These are phyloP conservation scores for Dunckerocampus dactyliophorus DNA, from an alignment of 2,113 vertebrate species.

Conservation along the genomic window DNA sequence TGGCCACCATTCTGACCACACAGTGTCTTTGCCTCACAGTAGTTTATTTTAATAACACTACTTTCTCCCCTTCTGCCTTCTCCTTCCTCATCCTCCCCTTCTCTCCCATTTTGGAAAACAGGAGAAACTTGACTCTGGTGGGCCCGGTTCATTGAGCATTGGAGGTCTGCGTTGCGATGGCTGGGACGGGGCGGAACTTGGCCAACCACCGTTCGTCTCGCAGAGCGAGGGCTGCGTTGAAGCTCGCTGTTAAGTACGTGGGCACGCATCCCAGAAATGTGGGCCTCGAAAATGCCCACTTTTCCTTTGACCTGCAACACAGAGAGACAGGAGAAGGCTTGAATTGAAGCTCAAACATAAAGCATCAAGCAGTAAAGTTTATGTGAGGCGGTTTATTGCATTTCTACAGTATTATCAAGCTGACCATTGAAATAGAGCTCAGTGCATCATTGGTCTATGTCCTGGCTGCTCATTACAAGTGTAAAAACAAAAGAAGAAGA, in stretches of 20 bases:
- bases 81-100: conserved; percentile 36
- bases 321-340: background rate
- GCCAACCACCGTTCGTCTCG: conserved; percentile 54
- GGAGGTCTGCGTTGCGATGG: conserved; percentile 21
- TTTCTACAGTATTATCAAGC: too few species aligned
- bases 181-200: conserved; percentile 35
- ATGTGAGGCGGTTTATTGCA: too few species aligned
- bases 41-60: conserved; percentile 18
- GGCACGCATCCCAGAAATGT: conserved; percentile 77
- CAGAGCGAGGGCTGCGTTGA: conserved; percentile 76
- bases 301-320: conserved; percentile 73
- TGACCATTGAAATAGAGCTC: too few species aligned
- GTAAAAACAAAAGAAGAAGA: too few species aligned
- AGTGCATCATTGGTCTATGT: too few species aligned
- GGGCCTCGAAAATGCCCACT: conserved; percentile 90
- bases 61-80: conserved; percentile 20
- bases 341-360: conserved; percentile 6
- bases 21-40: conserved; percentile 28
- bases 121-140: conserved; percentile 29
- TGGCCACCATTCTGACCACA: conserved; percentile 31
- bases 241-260: conserved; percentile 76
- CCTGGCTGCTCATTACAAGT: too few species aligned
- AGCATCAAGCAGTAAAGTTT: too few species aligned
- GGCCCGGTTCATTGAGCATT: conserved; percentile 47
- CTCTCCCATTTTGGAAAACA: conserved; percentile 69